These are phyloP conservation scores for Salvator merianae DNA, from an alignment of 2,113 vertebrate species.

Conservation along the genomic window DNA sequence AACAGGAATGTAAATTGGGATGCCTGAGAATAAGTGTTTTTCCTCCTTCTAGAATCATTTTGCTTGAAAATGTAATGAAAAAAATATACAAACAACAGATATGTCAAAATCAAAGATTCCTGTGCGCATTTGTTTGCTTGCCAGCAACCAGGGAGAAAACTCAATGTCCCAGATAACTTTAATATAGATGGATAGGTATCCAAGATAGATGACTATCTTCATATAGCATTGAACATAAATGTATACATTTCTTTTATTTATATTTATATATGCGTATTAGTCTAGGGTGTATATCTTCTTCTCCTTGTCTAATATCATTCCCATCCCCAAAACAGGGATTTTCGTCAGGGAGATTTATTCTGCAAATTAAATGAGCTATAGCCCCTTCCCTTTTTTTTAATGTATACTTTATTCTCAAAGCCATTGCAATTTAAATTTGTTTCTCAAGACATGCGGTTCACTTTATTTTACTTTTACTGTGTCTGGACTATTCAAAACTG, in stretches of 20 bases:
- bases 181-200: slow-evolving; percentile 17
- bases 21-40: background rate
- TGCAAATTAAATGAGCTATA: slow-evolving; percentile 68
- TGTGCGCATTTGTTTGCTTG: background rate
- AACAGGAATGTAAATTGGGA: background rate
- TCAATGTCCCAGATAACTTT: background rate
- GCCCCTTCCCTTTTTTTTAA: slow-evolving; percentile 64
- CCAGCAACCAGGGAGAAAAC: background rate
- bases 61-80: background rate
- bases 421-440: slow-evolving; percentile 72
- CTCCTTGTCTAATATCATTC: slow-evolving; percentile 49
- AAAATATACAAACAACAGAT: slow-evolving; percentile 5
- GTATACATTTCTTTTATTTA: background rate
- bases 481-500: slow-evolving; percentile 68
- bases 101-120: background rate
- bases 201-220: slow-evolving; percentile 15
- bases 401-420: slow-evolving; percentile 71
- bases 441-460: slow-evolving; percentile 62
- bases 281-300: slow-evolving; percentile 37
- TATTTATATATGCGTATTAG: slow-evolving; percentile 33
- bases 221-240: slow-evolving; percentile 15
- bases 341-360: slow-evolving; percentile 62
- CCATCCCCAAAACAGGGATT: slow-evolving; percentile 26
- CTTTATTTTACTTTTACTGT: slow-evolving; percentile 75
- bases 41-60: background rate